Conservation (phyloP, 1,140 invertebrate species). For the Phenacoccus solenopsis region DNA sequence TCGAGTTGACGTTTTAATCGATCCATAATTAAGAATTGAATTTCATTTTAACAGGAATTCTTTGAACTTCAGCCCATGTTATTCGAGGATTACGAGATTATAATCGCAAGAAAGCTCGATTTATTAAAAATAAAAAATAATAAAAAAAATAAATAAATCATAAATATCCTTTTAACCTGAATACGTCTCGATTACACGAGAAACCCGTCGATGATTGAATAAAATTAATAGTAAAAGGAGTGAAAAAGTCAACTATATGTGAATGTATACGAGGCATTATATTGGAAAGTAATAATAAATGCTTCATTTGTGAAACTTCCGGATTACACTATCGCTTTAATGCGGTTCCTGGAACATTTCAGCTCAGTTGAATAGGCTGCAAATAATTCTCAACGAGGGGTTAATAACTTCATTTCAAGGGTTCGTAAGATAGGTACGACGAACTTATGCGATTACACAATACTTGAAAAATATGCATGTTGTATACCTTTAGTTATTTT, state of each 20-base stretch:
- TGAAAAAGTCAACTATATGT: too few species aligned
- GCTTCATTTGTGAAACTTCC: not conserved
- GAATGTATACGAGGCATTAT: not conserved
- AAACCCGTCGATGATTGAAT: not conserved
- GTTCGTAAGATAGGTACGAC: not conserved
- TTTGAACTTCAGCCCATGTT: too few species aligned
- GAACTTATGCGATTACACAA: too few species aligned
- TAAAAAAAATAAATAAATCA: not conserved
- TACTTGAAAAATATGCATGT: too few species aligned
- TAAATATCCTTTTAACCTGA: not conserved
- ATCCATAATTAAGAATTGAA: too few species aligned
- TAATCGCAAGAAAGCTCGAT: too few species aligned
- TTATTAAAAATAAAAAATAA: too few species aligned
- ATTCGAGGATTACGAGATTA: too few species aligned
- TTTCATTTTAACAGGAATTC: too few species aligned
- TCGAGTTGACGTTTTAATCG: too few species aligned
- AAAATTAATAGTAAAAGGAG: not conserved
- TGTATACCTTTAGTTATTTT: too few species aligned
- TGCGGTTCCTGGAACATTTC: not conserved
- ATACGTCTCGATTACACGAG: not conserved
- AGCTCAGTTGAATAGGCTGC: not conserved
- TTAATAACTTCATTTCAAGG: constrained; percentile 3
- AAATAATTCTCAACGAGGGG: not conserved
- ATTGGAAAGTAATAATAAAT: not conserved
- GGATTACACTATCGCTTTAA: not conserved